Evolutionary conservation across 2,797 vertebrate genomes (phyloP), one percentile per base, ranked within the genome.

Genomic region (Oryzias sinensis): DNA sequence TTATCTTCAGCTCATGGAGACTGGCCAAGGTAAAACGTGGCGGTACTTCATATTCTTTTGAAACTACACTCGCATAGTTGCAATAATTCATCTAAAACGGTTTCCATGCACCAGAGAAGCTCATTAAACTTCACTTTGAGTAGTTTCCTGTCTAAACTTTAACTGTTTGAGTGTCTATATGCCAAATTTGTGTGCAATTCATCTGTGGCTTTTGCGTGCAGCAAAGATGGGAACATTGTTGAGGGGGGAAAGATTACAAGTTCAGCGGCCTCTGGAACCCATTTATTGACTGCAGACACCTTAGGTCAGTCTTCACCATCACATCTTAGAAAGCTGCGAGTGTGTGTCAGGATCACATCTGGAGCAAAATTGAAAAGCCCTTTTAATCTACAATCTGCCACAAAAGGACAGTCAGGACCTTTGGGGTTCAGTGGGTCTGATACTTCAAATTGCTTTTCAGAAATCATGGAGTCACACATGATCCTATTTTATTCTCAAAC

Each of bases 371-470:
- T 78, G 73, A 63, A 33, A 9, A 33, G 2, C 62, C 59, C 84
- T 83, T 83, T 80, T 74, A 73, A 76, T 80, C 74, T 79, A 59
- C 80, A 78, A 86, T 89, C 80, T 81, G 62, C 77, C 76, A 81
- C 83, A 89, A 88, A 89, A 82, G 85, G 71, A 79, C 69, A 74
- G 69, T 79, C 65, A 33, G 48, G 77, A 77, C 79, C 77, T 82
- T 79, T 63, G 42, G 65, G 74, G 60, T 59, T 58, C 65, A 70
- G 42, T 79, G 83, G 80, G 65, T 82, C 80, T 79, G 46, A 72
- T 47, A 62, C 80, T 83, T 83, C 74, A 83, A 77, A 69, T 25
- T 68, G 77, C 48, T 50, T 17, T 24, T 45, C 42, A 70, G 59
- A 70, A 43, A 43, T 48, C 46, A 49, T 50, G 57, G 46, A 69